Percentiles rank a stretch among this genome's conserved stretches.
These are phyloP conservation scores for Ganaspis sp. DNA, from an alignment of 1,140 invertebrate genomes.

Conservation along the genomic window DNA sequence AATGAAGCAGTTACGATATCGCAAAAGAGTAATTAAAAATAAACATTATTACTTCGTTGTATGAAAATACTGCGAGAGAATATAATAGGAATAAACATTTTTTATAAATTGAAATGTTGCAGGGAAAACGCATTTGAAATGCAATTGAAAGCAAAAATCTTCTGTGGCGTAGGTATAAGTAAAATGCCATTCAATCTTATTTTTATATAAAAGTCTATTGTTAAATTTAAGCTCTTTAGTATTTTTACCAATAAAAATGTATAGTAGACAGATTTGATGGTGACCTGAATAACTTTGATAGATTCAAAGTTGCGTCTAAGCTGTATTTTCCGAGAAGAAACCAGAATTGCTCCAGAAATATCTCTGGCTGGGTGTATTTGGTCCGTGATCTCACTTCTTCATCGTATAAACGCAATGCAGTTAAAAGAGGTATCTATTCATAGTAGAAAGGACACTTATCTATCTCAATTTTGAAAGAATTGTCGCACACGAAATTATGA, in stretches of 20 bases:
- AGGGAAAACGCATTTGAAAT: too few species aligned
- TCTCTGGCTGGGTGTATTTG: constrained; percentile 20
- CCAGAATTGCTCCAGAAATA: constrained; percentile 25
- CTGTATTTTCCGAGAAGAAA: constrained; percentile 18
- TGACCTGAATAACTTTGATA: constrained; percentile 25
- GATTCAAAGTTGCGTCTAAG: constrained; percentile 10
- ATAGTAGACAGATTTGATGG: not conserved
- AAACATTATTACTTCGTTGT: too few species aligned
- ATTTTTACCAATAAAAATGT: constrained; percentile 21
- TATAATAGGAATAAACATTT: too few species aligned
- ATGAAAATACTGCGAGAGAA: too few species aligned
- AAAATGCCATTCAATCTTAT: not conserved
- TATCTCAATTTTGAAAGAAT: not conserved
- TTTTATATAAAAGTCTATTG: not conserved
- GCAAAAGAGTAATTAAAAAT: too few species aligned
- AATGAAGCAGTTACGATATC: too few species aligned
- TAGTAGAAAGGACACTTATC: not conserved
- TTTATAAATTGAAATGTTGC: too few species aligned
- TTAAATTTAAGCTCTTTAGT: not conserved
- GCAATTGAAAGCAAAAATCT: not conserved
- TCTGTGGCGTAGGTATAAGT: too few species aligned
- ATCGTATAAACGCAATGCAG: not conserved
- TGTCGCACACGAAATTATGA: not conserved
- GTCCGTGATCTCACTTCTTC: constrained; percentile 10
- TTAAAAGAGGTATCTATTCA: constrained; percentile 5